phyloP scores from a whole-genome alignment of 2,113 vertebrate genomes.

The Pica pica region DNA sequence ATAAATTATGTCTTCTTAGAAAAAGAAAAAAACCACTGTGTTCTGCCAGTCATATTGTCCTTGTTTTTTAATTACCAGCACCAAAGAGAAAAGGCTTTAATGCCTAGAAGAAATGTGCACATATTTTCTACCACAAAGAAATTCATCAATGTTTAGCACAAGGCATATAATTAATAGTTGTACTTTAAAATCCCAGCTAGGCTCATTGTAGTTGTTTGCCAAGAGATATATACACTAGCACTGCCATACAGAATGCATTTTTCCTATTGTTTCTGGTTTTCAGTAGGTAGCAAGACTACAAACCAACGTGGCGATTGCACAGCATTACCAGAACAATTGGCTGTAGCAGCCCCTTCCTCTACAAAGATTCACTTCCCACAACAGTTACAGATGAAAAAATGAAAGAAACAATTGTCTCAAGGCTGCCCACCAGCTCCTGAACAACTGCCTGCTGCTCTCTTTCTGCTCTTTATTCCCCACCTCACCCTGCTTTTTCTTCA shows the following conservation, averaged over 20 bases:
- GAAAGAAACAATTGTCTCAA: not conserved
- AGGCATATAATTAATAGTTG: conserved; percentile 63
- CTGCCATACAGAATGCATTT: not conserved
- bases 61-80: conserved; percentile 68
- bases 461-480: not conserved
- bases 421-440: not conserved
- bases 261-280: not conserved
- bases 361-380: not conserved
- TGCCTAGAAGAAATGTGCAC: conserved; percentile 41
- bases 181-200: conserved; percentile 37
- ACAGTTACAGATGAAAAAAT: not conserved
- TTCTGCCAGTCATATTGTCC: conserved; percentile 57
- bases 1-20: conserved; percentile 44
- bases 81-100: conserved; percentile 53
- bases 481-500: not conserved
- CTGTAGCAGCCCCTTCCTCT: not conserved
- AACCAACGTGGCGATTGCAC: rapidly evolving
- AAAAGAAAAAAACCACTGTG: not conserved
- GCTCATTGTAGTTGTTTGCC: conserved; percentile 38
- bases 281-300: not conserved
- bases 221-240: not conserved
- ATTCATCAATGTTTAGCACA: conserved; percentile 58
- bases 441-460: not conserved
- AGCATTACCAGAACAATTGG: not conserved
- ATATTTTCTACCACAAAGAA: conserved; percentile 55